Percentiles rank a stretch among this genome's conserved stretches.
Evolutionary conservation across 2,888 invertebrate species (phyloP).

Genomic region (Pimpla rufipes): DNA sequence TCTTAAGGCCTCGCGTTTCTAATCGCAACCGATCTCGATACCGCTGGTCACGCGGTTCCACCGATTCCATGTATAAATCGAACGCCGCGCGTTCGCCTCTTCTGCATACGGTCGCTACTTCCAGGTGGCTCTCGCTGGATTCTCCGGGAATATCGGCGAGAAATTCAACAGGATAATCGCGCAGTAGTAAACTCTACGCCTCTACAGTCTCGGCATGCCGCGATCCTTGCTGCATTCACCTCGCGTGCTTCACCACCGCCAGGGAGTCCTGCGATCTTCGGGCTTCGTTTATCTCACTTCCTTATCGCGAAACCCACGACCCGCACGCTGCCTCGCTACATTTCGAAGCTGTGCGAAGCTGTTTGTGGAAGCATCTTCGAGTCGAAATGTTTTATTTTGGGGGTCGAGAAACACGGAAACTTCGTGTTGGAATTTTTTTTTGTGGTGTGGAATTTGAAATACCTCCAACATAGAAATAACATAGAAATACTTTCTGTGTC

Average conservation of each 20-base stretch:
- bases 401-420: too few relatives aligned
- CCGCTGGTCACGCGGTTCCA: constrained; percentile 11
- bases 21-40: constrained; percentile 72
- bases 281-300: constrained; percentile 40
- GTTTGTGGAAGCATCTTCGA: not conserved
- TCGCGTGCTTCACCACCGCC: constrained; percentile 21
- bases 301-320: constrained; percentile 43
- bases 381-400: not conserved
- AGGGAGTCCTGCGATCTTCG: constrained; percentile 17
- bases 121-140: not conserved
- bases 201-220: constrained; percentile 3
- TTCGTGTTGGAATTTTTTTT: too few relatives aligned
- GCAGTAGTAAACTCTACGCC: not conserved
- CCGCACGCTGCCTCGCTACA: constrained; percentile 22
- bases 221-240: constrained; percentile 39
- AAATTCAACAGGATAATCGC: constrained; percentile 8
- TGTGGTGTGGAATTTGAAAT: too few relatives aligned
- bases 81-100: constrained; percentile 13
- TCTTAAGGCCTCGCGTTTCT: constrained; percentile 61
- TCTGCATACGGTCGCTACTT: not conserved
- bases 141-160: not conserved
- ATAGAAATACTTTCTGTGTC: too few relatives aligned
- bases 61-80: constrained; percentile 23
- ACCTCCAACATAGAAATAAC: too few relatives aligned
- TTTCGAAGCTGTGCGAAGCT: constrained; percentile 30